Percentiles rank a stretch among this genome's conserved stretches.
Conservation (phyloP, 2,888 invertebrate genomes). For the Amphiduros pacificus region DNA sequence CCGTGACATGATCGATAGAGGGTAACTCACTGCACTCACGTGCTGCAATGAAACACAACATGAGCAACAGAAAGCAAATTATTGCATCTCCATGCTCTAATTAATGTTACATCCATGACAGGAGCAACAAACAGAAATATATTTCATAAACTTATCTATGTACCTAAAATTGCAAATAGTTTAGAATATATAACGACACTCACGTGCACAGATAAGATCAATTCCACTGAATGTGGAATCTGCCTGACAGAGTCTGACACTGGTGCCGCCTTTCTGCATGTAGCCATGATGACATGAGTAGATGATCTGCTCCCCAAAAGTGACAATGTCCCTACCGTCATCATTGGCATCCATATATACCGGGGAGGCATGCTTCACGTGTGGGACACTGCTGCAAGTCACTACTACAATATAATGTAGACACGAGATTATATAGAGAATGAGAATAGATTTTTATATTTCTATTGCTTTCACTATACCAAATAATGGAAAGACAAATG, state of each 20-base stretch:
- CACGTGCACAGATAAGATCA: conserved; percentile 4
- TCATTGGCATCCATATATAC: background rate
- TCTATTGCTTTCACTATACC: no score
- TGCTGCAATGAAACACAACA: no score
- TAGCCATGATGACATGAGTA: conserved; percentile 10
- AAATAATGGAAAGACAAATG: no score
- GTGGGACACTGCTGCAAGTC: no score
- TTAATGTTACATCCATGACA: background rate
- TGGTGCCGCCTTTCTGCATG: background rate
- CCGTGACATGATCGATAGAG: no score
- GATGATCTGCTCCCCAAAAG: background rate
- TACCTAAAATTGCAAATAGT: no score
- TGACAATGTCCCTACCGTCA: background rate
- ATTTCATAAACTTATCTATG: no score
- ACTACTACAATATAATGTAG: no score
- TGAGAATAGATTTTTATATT: no score
- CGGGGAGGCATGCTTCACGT: background rate
- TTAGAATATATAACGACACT: background rate
- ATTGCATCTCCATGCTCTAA: background rate
- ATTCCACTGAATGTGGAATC: conserved; percentile 1
- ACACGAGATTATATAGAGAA: no score
- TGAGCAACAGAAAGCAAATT: no score
- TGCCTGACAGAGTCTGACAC: background rate
- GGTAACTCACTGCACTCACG: no score
- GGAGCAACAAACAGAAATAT: background rate